A percentile compares a stretch with the other conserved stretches of the same genome.
These are phyloP conservation scores for Circaetus cinerascens DNA, from an alignment of 2,113 vertebrate genomes.

Conservation along the genomic window DNA sequence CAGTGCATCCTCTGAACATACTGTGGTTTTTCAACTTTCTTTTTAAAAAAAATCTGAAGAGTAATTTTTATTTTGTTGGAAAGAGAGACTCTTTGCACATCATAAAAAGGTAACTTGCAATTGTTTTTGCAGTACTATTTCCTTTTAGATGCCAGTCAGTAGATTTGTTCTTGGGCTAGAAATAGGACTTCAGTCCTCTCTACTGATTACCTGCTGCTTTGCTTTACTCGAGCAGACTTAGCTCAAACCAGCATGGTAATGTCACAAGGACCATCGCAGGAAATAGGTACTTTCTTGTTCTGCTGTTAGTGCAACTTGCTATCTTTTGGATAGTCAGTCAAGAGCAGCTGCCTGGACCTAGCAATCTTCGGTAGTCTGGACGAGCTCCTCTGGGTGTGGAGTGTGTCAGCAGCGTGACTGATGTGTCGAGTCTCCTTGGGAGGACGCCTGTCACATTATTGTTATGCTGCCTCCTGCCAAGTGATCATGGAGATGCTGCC, in stretches of 20 bases:
- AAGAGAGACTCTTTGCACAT: not conserved
- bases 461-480: conserved; percentile 67
- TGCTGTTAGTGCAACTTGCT: not conserved
- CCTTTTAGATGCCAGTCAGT: not conserved
- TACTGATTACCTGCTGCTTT: not conserved
- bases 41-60: not conserved
- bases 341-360: not conserved
- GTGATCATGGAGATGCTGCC: conserved; percentile 31
- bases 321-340: not conserved
- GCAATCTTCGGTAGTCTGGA: not conserved
- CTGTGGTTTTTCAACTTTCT: not conserved
- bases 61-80: not conserved
- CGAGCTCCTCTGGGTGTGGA: not conserved
- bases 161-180: not conserved
- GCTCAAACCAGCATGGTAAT: not conserved
- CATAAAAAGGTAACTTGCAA: not conserved
- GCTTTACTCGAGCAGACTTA: not conserved
- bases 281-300: not conserved
- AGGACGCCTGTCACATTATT: conserved; percentile 54
- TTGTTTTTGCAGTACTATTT: not conserved
- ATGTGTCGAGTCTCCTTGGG: conserved; percentile 54
- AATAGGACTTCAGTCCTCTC: not conserved
- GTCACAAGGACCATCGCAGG: not conserved
- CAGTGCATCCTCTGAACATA: not conserved
- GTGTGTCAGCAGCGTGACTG: conserved; percentile 56